These are phyloP conservation scores for Pygocentrus nattereri DNA, from an alignment of 2,797 vertebrate genomes.

Conservation along the genomic window DNA sequence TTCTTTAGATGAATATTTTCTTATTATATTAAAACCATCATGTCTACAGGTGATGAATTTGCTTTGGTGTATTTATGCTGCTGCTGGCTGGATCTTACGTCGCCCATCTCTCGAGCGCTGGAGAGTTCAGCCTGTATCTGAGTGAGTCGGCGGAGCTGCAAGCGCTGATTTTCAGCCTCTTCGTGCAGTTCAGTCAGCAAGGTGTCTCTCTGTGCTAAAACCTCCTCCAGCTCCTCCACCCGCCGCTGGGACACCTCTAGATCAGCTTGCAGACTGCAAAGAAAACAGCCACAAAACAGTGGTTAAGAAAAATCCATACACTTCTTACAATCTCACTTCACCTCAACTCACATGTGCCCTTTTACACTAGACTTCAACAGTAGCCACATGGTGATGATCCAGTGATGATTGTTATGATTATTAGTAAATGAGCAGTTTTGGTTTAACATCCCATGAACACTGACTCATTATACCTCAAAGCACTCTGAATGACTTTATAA, in stretches of 20 bases:
- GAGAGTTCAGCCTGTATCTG: constrained; percentile 71
- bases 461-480: no score
- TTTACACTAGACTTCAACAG: no score
- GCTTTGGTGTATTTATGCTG: background rate
- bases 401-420: no score
- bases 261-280: constrained; percentile 68
- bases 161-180: constrained; percentile 70
- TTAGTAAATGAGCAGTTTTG: no score
- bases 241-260: constrained; percentile 67
- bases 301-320: no score
- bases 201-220: constrained; percentile 71
- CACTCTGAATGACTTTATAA: no score
- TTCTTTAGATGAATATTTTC: no score
- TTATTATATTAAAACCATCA: no score
- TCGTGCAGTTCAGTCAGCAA: constrained; percentile 65
- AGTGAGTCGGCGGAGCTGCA: constrained; percentile 74
- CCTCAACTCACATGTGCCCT: no score
- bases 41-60: background rate
- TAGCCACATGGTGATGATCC: no score
- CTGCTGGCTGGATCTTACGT: constrained; percentile 63
- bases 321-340: no score
- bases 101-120: constrained; percentile 73
- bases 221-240: constrained; percentile 61
- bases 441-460: no score
- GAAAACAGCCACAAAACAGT: background rate